Percentiles rank a stretch among this genome's conserved stretches.
Conservation (phyloP, 2,113 vertebrate species). For the Melozone crissalis region DNA sequence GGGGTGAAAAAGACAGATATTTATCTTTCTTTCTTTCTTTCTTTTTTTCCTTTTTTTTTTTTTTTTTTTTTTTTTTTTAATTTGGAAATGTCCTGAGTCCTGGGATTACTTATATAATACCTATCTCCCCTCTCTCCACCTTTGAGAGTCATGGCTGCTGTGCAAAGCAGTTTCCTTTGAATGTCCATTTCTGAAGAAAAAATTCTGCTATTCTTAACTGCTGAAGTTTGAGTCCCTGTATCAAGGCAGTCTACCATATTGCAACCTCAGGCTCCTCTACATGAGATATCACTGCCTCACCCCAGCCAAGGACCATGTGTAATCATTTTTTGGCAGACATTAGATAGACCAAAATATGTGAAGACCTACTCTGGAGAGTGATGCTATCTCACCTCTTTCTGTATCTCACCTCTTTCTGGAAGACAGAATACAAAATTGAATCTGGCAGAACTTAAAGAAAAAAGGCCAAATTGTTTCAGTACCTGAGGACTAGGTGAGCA, state of each 20-base stretch:
- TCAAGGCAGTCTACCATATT: not conserved
- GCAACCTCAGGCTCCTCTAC: not conserved
- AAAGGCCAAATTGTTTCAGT: not conserved
- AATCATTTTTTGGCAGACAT: not conserved
- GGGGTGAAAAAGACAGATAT: not conserved
- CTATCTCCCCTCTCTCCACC: not conserved
- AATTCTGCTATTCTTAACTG: not conserved
- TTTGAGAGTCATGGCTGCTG: not conserved
- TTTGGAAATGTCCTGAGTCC: not conserved
- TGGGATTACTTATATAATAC: not conserved
- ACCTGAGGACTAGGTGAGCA: not conserved
- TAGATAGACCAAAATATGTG: not conserved
- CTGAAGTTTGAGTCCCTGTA: not conserved
- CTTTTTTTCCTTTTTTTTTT: too few species aligned
- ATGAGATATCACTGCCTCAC: rapidly evolving
- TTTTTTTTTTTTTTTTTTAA: too few species aligned
- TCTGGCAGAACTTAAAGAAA: not conserved
- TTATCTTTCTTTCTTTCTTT: too few species aligned
- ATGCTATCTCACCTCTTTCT: not conserved
- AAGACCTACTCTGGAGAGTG: not conserved
- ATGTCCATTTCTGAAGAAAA: not conserved
- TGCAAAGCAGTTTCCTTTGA: not conserved
- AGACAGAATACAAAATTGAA: not conserved
- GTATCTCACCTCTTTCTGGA: not conserved
- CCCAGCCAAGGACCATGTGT: rapidly evolving